phyloP scores from a whole-genome alignment of 2,113 vertebrate species.

The Probosciger aterrimus region DNA sequence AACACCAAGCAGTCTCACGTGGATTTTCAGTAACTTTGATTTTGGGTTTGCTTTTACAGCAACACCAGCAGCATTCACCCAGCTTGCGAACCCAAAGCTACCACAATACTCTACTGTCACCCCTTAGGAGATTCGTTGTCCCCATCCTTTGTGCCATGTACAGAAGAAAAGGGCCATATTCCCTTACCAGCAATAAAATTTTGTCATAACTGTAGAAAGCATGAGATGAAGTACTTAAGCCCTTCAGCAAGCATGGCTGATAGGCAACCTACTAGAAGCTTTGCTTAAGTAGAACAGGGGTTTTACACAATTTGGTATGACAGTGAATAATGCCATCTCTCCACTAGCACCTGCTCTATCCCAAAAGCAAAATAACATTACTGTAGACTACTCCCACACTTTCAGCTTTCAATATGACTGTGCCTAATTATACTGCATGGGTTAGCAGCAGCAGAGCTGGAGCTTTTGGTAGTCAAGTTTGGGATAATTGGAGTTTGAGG shows the following conservation, averaged over 20 bases:
- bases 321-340: not conserved
- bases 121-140: not conserved
- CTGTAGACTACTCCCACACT: not conserved
- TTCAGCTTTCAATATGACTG: not conserved
- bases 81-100: not conserved
- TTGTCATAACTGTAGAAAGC: not conserved
- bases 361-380: not conserved
- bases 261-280: not conserved
- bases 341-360: not conserved
- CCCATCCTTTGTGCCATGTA: not conserved
- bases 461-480: not conserved
- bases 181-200: not conserved
- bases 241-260: not conserved
- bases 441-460: not conserved
- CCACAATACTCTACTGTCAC: not conserved
- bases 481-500: not conserved
- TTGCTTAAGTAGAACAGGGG: not conserved
- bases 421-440: not conserved
- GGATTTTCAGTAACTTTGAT: not conserved
- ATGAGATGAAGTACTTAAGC: not conserved
- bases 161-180: not conserved
- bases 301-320: not conserved
- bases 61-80: not conserved
- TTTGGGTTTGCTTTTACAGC: not conserved
- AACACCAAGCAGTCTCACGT: not conserved